Conservation (phyloP, 2,888 invertebrate genomes). For the Agrenia bidenticulata region DNA sequence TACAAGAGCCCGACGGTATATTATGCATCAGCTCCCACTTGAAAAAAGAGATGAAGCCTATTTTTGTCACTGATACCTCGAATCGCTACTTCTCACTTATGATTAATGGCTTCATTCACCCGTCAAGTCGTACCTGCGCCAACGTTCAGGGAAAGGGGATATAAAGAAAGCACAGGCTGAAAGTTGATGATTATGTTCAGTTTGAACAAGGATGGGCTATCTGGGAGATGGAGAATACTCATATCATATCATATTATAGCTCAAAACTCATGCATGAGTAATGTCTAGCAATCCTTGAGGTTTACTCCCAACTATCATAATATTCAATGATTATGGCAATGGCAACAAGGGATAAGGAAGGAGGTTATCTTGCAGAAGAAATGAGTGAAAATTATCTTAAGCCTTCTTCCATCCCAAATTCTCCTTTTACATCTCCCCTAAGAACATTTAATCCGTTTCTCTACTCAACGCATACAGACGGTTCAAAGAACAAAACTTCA, state of each 20-base stretch:
- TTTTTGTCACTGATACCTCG: neutral
- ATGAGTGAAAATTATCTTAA: slow-evolving; percentile 4
- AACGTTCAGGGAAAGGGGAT: neutral
- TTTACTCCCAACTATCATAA: slow-evolving; percentile 12
- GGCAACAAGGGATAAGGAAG: slow-evolving; percentile 12
- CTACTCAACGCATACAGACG: too few species aligned
- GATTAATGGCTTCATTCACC: slow-evolving; percentile 7
- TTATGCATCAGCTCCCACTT: neutral
- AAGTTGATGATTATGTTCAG: slow-evolving; percentile 12
- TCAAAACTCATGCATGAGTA: slow-evolving; percentile 9
- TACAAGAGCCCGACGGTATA: neutral
- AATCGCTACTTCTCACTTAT: neutral
- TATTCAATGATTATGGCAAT: slow-evolving; percentile 23
- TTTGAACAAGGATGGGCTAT: neutral
- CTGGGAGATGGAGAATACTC: neutral
- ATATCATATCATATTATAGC: neutral
- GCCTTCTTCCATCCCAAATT: neutral
- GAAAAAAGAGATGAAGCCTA: neutral
- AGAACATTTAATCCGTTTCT: too few species aligned
- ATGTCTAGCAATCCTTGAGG: slow-evolving; percentile 2
- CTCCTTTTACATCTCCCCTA: too few species aligned
- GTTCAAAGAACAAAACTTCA: too few species aligned
- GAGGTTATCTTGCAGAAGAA: slow-evolving; percentile 25
- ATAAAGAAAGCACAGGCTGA: neutral
- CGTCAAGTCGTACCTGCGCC: slow-evolving; percentile 1